Percentiles rank a stretch among this genome's conserved stretches.
Conservation (phyloP, 2,888 invertebrate species). For the Phorcus lineatus region DNA sequence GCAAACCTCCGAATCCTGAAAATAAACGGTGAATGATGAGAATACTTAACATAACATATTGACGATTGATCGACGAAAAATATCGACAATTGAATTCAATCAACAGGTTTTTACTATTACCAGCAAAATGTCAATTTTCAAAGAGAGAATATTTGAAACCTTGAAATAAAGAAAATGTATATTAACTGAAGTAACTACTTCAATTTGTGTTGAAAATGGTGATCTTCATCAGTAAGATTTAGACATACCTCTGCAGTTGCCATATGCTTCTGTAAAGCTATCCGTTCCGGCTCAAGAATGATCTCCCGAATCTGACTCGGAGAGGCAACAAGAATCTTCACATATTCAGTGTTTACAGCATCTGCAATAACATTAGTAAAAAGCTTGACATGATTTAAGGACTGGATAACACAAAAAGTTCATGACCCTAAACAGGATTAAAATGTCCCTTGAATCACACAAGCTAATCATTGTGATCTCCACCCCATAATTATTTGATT, state of each 20-base stretch:
- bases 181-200: too few relatives aligned
- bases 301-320: slow-evolving; percentile 52
- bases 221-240: too few relatives aligned
- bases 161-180: too few relatives aligned
- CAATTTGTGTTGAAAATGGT: too few relatives aligned
- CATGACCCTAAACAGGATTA: too few relatives aligned
- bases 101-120: too few relatives aligned
- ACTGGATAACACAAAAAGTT: background rate
- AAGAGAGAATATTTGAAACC: too few relatives aligned
- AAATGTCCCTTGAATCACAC: background rate
- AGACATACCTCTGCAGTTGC: slow-evolving; percentile 75
- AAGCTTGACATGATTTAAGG: background rate
- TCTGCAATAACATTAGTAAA: slow-evolving; percentile 47
- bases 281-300: slow-evolving; percentile 85
- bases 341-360: slow-evolving; percentile 60
- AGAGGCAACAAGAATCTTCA: slow-evolving; percentile 81
- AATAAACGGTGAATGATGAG: slow-evolving; percentile 35
- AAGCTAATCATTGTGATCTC: background rate
- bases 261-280: slow-evolving; percentile 80
- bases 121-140: too few relatives aligned
- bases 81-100: background rate
- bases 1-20: slow-evolving; percentile 83
- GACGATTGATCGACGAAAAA: too few relatives aligned
- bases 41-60: too few relatives aligned
- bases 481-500: too few relatives aligned